Evolutionary conservation across 2,113 vertebrate genomes (phyloP), one percentile per base, ranked within the genome.

Genomic region (Diadophis punctatus): DNA sequence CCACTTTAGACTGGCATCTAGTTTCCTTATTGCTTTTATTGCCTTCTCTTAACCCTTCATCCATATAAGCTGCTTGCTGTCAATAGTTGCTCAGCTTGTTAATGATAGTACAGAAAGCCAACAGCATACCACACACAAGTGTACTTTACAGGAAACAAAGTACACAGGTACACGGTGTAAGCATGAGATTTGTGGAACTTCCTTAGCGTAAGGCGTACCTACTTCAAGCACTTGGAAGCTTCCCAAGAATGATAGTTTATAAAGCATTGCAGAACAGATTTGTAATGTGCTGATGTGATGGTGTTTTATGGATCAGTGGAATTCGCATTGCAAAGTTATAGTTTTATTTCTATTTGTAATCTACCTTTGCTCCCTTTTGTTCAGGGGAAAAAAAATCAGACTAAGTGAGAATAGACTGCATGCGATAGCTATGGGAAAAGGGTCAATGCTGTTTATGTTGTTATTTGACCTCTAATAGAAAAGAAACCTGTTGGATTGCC

Each of bases 11-110:
- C 68, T 34, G 43, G 34, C 52, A 85, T 20, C 23, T 39, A 51
- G 25, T 92, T 92, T 92, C 86, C 91, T 88, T 92, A 88, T 88
- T 92, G 58, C 46, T 53, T 58, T 85, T 58, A 56, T 84, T 80
- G 43, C 27, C 7, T 92, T 89, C 30, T 63, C 53, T 51, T 60
- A 60, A 92, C 52, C 52, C 27, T 89, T 92, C 10, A 86, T 23
- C 74, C n/a, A 86, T 34, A 5, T 58, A 49, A 51, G 22, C 22
- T 1, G 20, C 48, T 90, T 52, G n/a, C 80, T 86, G 2, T 30
- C 85, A 34, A 74, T 48, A 90, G n/a, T 60, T 90, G 53, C 14
- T 51, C 30, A 85, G 20, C 30, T 48, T 92, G 49, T 46, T 74
- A 39, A 16, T 30, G 74, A 43, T 30, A 39, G 25, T 63, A 9